Conservation (phyloP, 1,140 invertebrate species). For the Gonatopus flavifemur region DNA sequence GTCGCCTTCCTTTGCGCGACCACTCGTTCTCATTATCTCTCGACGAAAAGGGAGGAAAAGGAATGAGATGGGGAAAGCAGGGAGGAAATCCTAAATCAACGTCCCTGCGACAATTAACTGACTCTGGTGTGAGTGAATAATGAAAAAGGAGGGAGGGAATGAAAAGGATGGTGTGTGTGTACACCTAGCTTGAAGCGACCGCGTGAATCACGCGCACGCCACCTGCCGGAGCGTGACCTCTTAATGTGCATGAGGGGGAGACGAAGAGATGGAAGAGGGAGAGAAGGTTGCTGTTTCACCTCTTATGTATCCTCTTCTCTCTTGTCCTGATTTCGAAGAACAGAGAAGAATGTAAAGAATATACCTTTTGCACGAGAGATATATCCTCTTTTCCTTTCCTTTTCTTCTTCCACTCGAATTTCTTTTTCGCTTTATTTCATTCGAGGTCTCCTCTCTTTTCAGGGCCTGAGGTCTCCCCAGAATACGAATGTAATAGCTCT, state of each 20-base stretch:
- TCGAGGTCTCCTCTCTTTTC: too few species aligned
- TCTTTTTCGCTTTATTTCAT: conserved; percentile 4
- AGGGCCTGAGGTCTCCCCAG: too few species aligned
- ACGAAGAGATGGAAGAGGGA: conserved; percentile 1
- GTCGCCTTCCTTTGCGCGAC: too few species aligned
- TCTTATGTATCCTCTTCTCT: not conserved
- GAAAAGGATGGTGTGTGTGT: conserved; percentile 2
- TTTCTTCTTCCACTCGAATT: conserved; percentile 1
- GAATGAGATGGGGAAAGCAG: conserved; percentile 18
- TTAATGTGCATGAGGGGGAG: conserved; percentile 37
- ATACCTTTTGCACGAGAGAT: conserved; percentile 3
- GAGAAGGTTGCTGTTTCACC: not conserved
- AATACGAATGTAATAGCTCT: conserved; percentile 29
- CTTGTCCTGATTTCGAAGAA: conserved; percentile 14
- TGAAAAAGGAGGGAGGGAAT: too few species aligned
- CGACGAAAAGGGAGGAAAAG: too few species aligned
- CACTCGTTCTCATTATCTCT: conserved; percentile 34
- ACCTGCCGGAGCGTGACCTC: conserved; percentile 50
- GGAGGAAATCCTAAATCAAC: conserved; percentile 33
- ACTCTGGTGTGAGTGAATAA: conserved; percentile 34
- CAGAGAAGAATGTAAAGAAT: conserved; percentile 15
- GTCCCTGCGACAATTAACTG: conserved; percentile 39
- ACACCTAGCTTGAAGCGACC: conserved; percentile 27
- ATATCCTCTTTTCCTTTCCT: too few species aligned
- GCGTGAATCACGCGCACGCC: conserved; percentile 45